A percentile compares a stretch with the other conserved stretches of the same genome.
phyloP scores from a whole-genome alignment of 2,113 vertebrate species.

The Brachirus orientalis region DNA sequence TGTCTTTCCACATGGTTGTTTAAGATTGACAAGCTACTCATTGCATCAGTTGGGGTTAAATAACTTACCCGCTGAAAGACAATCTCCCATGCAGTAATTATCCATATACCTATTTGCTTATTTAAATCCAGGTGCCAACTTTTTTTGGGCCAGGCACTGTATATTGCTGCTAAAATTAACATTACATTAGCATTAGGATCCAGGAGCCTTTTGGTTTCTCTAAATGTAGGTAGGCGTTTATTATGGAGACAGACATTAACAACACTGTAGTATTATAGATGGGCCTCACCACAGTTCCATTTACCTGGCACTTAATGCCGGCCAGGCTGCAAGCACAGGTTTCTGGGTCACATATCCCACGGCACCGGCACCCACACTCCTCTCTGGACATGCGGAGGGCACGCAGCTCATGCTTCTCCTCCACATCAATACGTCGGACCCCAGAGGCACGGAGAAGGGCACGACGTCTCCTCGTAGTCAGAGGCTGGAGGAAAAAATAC shows the following conservation, averaged over 20 bases:
- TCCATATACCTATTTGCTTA: no score
- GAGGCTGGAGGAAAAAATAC: slow-evolving; percentile 97
- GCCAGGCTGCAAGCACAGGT: slow-evolving; percentile 96
- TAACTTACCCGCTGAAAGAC: no score
- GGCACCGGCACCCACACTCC: slow-evolving; percentile 97
- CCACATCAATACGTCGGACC: slow-evolving; percentile 95
- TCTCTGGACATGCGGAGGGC: slow-evolving; percentile 93
- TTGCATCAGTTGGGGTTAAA: no score
- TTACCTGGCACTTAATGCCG: slow-evolving; percentile 99
- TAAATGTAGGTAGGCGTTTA: no score
- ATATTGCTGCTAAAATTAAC: no score
- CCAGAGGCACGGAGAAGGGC: slow-evolving; percentile 91
- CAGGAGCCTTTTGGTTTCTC: no score
- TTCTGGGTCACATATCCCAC: slow-evolving; percentile 93
- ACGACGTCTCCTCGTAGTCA: slow-evolving; percentile 93
- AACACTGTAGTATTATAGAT: slow-evolving; percentile 60
- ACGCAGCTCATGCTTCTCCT: slow-evolving; percentile 94
- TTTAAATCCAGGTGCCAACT: no score
- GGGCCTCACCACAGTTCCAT: slow-evolving; percentile 78
- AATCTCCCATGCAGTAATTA: no score
- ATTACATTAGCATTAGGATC: no score
- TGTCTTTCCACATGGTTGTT: no score
- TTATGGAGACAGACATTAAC: slow-evolving; percentile 36
- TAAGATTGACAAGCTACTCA: no score
- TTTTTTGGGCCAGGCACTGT: no score